phyloP scores from a whole-genome alignment of 2,113 vertebrate species.

The Notothenia rossii region DNA sequence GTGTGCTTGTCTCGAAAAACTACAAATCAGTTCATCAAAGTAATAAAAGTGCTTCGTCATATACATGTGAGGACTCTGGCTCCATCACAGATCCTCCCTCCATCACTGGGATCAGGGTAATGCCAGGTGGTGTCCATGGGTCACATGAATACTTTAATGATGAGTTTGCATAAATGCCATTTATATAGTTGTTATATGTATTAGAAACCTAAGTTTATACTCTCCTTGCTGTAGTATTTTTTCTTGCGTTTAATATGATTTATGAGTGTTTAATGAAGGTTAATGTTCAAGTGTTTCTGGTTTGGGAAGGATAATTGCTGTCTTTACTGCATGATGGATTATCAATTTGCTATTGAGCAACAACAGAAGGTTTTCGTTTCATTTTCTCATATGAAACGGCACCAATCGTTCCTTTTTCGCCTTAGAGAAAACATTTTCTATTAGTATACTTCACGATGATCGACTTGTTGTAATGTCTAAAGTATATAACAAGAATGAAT shows the following conservation, averaged over 20 bases:
- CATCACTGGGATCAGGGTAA: constrained; percentile 22
- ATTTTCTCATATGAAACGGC: not conserved
- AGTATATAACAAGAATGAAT: not conserved
- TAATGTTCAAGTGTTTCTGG: not conserved
- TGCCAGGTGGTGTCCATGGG: constrained; percentile 39
- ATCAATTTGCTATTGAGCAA: not conserved
- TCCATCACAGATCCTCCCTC: not conserved
- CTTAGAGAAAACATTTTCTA: not conserved
- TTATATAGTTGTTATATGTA: not conserved
- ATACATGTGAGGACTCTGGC: constrained; percentile 5
- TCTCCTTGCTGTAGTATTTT: not conserved
- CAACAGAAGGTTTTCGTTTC: not conserved
- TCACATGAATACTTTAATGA: constrained; percentile 24
- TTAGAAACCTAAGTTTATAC: not conserved
- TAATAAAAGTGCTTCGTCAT: constrained; percentile 26
- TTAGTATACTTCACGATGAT: not conserved
- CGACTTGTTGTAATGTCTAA: not conserved
- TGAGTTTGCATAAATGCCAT: not conserved
- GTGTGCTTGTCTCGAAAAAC: not conserved
- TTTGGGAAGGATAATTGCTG: not conserved
- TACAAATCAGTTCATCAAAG: constrained; percentile 18
- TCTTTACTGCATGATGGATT: not conserved
- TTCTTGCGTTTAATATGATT: too few species aligned
- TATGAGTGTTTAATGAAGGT: not conserved
- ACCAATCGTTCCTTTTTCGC: too few species aligned